Conservation (phyloP, 1,140 invertebrate genomes). For the Dreissena rostriformis region DNA sequence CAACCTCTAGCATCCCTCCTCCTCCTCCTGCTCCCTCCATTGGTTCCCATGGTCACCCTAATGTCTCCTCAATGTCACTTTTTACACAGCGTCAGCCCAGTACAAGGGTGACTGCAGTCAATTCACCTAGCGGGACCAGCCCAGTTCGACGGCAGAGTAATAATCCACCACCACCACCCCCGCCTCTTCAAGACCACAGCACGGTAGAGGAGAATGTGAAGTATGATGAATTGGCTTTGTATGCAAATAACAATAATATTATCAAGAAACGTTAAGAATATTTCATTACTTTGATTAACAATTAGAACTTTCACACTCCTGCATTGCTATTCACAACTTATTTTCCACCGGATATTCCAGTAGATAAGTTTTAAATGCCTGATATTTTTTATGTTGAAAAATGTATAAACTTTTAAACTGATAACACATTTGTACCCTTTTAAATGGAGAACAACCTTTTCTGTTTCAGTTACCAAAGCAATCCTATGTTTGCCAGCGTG, state of each 20-base stretch:
- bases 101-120: conserved; percentile 33
- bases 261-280: no score
- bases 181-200: conserved; percentile 24
- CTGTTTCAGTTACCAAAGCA: conserved; percentile 59
- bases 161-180: conserved; percentile 60
- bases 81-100: conserved; percentile 31
- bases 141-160: conserved; percentile 55
- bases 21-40: conserved; percentile 22
- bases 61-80: conserved; percentile 35
- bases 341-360: no score
- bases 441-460: neutral
- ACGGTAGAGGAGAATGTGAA: conserved; percentile 47
- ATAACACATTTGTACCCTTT: neutral
- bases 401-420: neutral
- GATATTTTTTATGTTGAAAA: neutral
- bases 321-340: no score
- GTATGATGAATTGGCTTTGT: neutral
- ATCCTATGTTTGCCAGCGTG: conserved; percentile 67
- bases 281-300: no score
- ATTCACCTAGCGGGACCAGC: conserved; percentile 27
- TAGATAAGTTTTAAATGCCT: no score
- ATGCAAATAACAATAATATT: neutral
- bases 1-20: conserved; percentile 1
- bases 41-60: conserved; percentile 14
- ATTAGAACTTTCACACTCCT: no score